phyloP scores from a whole-genome alignment of 1,140 invertebrate species.

The Andricus grossulariae region DNA sequence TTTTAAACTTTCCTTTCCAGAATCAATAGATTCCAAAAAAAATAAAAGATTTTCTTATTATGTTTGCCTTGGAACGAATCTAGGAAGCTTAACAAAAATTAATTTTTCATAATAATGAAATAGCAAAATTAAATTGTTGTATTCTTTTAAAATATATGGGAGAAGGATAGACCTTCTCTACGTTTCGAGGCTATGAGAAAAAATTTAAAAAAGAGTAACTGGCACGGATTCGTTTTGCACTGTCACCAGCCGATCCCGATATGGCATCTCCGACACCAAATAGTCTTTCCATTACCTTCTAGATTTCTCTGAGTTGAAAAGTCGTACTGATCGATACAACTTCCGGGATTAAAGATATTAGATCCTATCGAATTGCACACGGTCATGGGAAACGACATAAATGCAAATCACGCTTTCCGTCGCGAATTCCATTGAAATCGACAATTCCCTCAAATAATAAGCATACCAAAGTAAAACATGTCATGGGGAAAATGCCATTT shows the following conservation, averaged over 20 bases:
- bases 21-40: too few relatives aligned
- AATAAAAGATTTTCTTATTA: too few relatives aligned
- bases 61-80: too few relatives aligned
- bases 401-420: conserved; percentile 21
- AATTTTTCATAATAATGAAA: too few relatives aligned
- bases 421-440: conserved; percentile 13
- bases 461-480: conserved; percentile 1
- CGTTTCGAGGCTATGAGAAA: background rate
- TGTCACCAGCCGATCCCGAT: too few relatives aligned
- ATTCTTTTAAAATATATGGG: background rate
- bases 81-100: too few relatives aligned
- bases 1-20: too few relatives aligned
- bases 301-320: conserved; percentile 35
- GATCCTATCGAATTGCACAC: conserved; percentile 26
- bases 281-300: conserved; percentile 25
- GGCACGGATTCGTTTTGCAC: background rate
- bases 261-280: too few relatives aligned
- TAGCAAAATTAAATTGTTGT: too few relatives aligned
- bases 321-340: conserved; percentile 23
- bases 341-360: conserved; percentile 32
- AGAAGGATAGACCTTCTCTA: background rate
- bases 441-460: background rate
- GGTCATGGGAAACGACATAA: conserved; percentile 13
- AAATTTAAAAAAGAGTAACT: background rate
- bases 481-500: conserved; percentile 23